Base-by-base conservation (phyloP, 2,113 vertebrate species). In the Oreocharis arfaki region DNA sequence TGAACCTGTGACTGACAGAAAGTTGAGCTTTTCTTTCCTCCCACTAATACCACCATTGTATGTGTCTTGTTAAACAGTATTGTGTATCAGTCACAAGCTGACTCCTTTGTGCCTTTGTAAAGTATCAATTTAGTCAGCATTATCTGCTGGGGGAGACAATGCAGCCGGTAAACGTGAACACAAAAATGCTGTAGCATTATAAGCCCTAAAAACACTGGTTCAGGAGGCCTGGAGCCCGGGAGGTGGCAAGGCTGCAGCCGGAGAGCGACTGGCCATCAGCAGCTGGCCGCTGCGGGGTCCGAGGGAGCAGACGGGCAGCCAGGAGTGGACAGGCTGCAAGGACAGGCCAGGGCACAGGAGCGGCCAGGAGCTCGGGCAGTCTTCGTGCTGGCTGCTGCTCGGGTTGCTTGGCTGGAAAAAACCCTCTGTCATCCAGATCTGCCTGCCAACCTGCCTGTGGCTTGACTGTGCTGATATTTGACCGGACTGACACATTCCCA, bases 51-150 rank as follows among this genome's bases (percentile, higher is more conserved):
- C 90, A 71, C 86, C 86, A 96, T 96, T 96, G 95, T 95, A 56
- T 39, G 73, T 16, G 80, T 64, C 95, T 84, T 95, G 93, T 93
- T 97, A 92, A 90, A 88, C 88, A 92, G 90, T 57, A 96, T 92
- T 96, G 95, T 93, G 95, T 96, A 96, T 96, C 95, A 96, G 92
- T 95, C 96, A 96, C 96, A 96, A 95, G 93, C 96, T 96, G 92
- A 74, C 93, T 97, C 95, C 95, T 96, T 96, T 94, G 96, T 97
- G 92, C 87, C 93, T 94, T 93, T 96, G 93, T 95, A 56, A 96
- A 96, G 86, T 94, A 96, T 94, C 95, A 77, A 53, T 96, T 94
- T 90, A 95, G 95, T 96, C 95, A 97, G 96, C 96, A 81, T 71
- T 95, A 93, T 96, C 95, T 92, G 41, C 85, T 41, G 76, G 79